Percentiles rank a stretch among this genome's conserved stretches.
Conservation (phyloP, 2,113 vertebrate genomes). For the Isichthys henryi region DNA sequence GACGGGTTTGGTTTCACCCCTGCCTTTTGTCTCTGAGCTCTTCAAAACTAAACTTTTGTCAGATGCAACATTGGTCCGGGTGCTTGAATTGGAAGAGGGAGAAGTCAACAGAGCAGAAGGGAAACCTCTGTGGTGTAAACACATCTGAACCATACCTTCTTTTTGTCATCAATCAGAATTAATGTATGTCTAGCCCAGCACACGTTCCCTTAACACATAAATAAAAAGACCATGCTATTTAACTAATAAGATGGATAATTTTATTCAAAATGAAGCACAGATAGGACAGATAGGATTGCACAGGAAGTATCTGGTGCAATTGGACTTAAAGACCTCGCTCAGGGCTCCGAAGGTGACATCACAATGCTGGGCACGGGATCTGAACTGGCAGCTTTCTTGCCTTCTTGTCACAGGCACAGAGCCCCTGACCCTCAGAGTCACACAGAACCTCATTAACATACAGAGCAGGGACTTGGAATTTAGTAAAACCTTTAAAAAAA, state of each 20-base stretch:
- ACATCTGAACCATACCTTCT: neutral
- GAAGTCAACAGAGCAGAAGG: neutral
- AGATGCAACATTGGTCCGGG: neutral
- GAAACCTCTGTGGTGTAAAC: neutral
- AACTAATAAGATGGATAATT: neutral
- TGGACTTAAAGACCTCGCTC: neutral
- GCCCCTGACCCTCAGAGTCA: neutral
- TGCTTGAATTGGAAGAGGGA: neutral
- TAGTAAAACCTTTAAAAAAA: neutral
- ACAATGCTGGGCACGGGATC: neutral
- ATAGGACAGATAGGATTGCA: too few species aligned
- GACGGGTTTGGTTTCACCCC: neutral
- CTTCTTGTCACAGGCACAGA: neutral
- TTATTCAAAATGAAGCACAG: neutral
- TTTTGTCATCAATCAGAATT: neutral
- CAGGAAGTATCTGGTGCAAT: too few species aligned
- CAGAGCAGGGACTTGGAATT: neutral
- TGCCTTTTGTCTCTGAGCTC: neutral
- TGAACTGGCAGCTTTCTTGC: neutral
- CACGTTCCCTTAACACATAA: neutral
- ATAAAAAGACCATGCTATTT: neutral
- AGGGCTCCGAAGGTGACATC: neutral
- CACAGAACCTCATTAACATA: neutral
- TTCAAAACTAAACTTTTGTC: conserved; percentile 7
- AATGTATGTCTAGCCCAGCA: neutral